Conservation (phyloP, 2,797 vertebrate genomes). For the Menidia menidia region DNA sequence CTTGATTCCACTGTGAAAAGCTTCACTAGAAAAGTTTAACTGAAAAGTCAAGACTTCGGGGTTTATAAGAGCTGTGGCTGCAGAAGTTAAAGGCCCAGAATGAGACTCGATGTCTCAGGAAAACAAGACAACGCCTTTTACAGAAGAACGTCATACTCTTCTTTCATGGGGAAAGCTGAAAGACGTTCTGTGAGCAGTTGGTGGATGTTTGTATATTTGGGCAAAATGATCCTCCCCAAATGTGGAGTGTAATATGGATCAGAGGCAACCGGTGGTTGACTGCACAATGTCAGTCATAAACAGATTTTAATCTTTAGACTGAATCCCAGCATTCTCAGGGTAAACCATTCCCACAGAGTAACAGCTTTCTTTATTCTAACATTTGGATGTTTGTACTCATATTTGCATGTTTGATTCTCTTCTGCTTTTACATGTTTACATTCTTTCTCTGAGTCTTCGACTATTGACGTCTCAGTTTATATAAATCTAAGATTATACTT, state of each 20-base stretch:
- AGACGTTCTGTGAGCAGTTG: conserved; percentile 50
- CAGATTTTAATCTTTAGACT: conserved; percentile 55
- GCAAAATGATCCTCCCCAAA: conserved; percentile 55
- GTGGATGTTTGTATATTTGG: conserved; percentile 49
- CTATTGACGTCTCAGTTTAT: too few relatives aligned
- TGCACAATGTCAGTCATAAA: conserved; percentile 33
- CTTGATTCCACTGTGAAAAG: too few relatives aligned
- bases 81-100: not conserved
- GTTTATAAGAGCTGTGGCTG: not conserved
- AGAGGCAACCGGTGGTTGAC: conserved; percentile 42
- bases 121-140: too few relatives aligned
- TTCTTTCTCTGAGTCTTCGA: not conserved
- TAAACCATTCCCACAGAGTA: too few relatives aligned
- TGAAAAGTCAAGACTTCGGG: too few relatives aligned
- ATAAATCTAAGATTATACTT: too few relatives aligned
- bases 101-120: not conserved
- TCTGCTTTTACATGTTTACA: not conserved
- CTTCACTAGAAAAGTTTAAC: too few relatives aligned
- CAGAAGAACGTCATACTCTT: not conserved
- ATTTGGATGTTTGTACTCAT: too few relatives aligned
- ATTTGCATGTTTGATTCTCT: not conserved
- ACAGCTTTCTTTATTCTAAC: too few relatives aligned
- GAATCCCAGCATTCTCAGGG: conserved; percentile 22
- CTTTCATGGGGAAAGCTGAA: conserved; percentile 15
- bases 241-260: conserved; percentile 31